Percentiles rank a stretch among this genome's conserved stretches.
These are phyloP conservation scores for Cantharis lateralis DNA, from an alignment of 2,888 invertebrate species.

Conservation along the genomic window DNA sequence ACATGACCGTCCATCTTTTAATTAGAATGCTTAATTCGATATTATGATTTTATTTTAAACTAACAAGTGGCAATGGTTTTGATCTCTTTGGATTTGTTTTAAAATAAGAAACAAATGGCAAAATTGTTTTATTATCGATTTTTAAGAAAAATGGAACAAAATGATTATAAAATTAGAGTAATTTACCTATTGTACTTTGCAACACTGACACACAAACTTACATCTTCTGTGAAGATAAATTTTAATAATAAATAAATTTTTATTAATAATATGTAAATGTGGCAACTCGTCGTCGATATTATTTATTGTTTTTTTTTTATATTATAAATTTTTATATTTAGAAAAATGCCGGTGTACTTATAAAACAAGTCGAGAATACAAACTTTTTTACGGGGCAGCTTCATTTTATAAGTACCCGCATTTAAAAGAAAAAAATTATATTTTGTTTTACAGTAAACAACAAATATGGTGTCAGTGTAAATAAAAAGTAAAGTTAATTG, in stretches of 20 bases:
- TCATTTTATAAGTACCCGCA: conserved; percentile 23
- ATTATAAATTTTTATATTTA: conserved; percentile 20
- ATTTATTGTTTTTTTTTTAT: conserved; percentile 4
- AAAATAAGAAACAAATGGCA: conserved; percentile 16
- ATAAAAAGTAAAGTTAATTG: conserved; percentile 36
- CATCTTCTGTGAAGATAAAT: conserved; percentile 51
- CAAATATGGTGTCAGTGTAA: conserved; percentile 49
- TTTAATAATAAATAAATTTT: conserved; percentile 6
- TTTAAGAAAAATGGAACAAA: conserved; percentile 24
- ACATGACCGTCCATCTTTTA: not conserved
- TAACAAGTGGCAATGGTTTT: conserved; percentile 55
- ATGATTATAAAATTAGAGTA: conserved; percentile 26
- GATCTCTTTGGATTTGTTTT: conserved; percentile 50
- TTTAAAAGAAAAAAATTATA: conserved; percentile 31
- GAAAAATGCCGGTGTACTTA: conserved; percentile 3
- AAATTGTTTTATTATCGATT: conserved; percentile 6
- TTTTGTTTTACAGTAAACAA: conserved; percentile 33
- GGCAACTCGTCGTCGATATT: conserved; percentile 13
- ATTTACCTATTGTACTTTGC: conserved; percentile 31
- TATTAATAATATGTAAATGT: conserved; percentile 25
- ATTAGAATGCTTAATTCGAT: conserved; percentile 22
- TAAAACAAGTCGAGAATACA: not conserved
- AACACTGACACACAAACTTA: conserved; percentile 42
- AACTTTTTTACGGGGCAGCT: not conserved
- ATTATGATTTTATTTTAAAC: conserved; percentile 27